A percentile compares a stretch with the other conserved stretches of the same genome.
Evolutionary conservation across 2,888 invertebrate genomes (phyloP).

Genomic region (Osedax frankpressi): DNA sequence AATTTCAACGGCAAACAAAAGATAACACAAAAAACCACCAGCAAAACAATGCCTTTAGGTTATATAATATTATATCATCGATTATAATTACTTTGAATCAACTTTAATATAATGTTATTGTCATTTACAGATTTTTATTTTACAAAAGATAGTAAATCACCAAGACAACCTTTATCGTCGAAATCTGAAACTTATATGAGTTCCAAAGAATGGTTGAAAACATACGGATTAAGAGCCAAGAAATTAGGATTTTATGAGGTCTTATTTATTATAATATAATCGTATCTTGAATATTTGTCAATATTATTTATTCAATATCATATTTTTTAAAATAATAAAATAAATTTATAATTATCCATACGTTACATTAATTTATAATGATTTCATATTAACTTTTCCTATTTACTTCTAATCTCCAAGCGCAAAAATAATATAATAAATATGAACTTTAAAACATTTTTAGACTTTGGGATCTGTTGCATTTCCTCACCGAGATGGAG

Average conservation of each 20-base stretch:
- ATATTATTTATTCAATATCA: too few species aligned
- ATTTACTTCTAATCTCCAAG: too few species aligned
- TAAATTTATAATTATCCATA: too few species aligned
- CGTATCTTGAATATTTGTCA: too few species aligned
- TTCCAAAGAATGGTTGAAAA: constrained; percentile 42
- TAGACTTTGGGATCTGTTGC: constrained; percentile 30
- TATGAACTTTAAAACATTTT: too few species aligned
- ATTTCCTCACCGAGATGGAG: constrained; percentile 45
- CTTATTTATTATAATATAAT: too few species aligned
- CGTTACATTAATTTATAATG: too few species aligned
- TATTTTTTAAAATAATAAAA: too few species aligned
- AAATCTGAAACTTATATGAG: constrained; percentile 41
- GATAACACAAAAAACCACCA: background rate
- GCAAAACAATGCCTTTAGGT: background rate
- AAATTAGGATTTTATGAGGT: constrained; percentile 41
- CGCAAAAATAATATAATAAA: too few species aligned
- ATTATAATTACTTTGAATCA: background rate
- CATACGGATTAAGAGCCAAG: constrained; percentile 39
- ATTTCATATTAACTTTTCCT: too few species aligned
- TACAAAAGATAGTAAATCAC: background rate
- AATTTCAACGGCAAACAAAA: background rate
- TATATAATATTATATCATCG: background rate
- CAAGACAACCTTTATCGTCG: constrained; percentile 6
- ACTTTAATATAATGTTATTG: background rate
- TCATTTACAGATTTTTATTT: background rate